Base-by-base conservation (phyloP, 2,888 invertebrate species). In the Acanthococcus lagerstroemiae region DNA sequence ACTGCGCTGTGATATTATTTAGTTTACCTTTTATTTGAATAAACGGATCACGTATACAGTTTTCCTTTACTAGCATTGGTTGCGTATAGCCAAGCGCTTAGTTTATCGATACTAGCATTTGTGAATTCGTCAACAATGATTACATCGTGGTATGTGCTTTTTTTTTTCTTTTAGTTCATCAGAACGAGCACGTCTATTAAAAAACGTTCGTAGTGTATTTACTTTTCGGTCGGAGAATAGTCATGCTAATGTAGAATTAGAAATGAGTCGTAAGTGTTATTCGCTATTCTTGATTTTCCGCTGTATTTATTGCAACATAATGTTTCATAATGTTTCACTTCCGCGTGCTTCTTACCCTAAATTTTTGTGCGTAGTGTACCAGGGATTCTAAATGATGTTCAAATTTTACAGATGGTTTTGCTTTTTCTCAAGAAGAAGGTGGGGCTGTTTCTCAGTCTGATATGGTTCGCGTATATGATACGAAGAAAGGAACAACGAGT, bases 381-480 rank as follows among this genome's bases (percentile, higher is more conserved):
- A 15, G 12, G 37, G 37, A 15, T 37, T 37, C 37, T 37, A 37
- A 37, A 37, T 15, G 37, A 37, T n/a, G 37, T n/a, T 37, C n/a
- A 1, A 37, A 50, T 21, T 70, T 71, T 74, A 70, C 80, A 95
- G 95, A 95, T 86, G 96, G 96, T 70, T 96, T 90, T 81, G 96
- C 97, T 72, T 99, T 99, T 81, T 97, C 96, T 52, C 97, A 97
- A 86, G 97, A 97, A 80, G 97, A 99, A 80, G 91, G 94, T 75
- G 95, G 95, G 71, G 90, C 87, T 73, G 90, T 97, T 70, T 87
- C 92, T 60, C 91, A 96, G 80, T 88, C 94, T 71, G 92, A 91
- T 75, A 86, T 96, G 76, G 95, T 97, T 77, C 86, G 96, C 76
- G 91, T 91, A 61, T 96, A 96, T 84, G 90, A 96, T 81, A 94